Conservation (phyloP, 2,888 invertebrate genomes). For the Caenorhabditis plicata region DNA sequence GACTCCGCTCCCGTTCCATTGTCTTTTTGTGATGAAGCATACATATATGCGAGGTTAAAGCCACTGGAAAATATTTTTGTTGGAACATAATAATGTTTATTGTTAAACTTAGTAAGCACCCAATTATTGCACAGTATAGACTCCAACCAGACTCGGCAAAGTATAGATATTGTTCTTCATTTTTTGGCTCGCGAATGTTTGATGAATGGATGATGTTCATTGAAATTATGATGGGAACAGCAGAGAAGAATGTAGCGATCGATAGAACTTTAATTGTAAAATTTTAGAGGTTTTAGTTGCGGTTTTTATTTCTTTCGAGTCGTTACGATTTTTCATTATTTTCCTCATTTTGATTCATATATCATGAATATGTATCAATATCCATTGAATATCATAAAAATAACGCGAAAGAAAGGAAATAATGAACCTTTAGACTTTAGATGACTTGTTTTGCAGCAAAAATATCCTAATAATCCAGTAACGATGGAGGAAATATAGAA, state of each 20-base stretch:
- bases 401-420: too few relatives aligned
- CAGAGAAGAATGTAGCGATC: slow-evolving; percentile 7
- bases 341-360: too few relatives aligned
- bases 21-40: slow-evolving; percentile 18
- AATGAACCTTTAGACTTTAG: too few relatives aligned
- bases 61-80: slow-evolving; percentile 17
- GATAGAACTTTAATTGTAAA: slow-evolving; percentile 12
- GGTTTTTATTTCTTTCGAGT: too few relatives aligned
- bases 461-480: too few relatives aligned
- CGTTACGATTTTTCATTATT: too few relatives aligned
- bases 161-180: slow-evolving; percentile 24
- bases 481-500: too few relatives aligned
- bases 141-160: slow-evolving; percentile 42
- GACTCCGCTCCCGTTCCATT: slow-evolving; percentile 69
- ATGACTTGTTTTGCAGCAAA: too few relatives aligned
- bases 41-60: slow-evolving; percentile 21
- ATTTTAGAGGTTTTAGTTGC: slow-evolving; percentile 8
- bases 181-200: slow-evolving; percentile 23
- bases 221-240: slow-evolving; percentile 12
- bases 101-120: slow-evolving; percentile 20
- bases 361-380: too few relatives aligned
- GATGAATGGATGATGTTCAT: slow-evolving; percentile 29
- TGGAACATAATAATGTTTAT: neutral
- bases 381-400: too few relatives aligned
- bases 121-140: slow-evolving; percentile 18